Conservation (phyloP, 2,888 invertebrate genomes). For the Asteroscopus sphinx region DNA sequence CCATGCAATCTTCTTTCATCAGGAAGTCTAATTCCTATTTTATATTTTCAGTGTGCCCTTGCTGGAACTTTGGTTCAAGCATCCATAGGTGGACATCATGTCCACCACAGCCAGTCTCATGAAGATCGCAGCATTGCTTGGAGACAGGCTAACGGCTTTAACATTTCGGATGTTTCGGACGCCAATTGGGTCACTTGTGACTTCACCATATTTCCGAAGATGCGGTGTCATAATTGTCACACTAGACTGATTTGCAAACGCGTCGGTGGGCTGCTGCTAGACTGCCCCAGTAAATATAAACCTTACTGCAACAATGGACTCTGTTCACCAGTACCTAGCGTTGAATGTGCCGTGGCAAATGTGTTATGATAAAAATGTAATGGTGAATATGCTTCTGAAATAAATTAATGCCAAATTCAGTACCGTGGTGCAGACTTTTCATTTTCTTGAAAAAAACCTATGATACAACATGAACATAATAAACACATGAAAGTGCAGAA, state of each 20-base stretch:
- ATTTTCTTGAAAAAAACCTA: too few relatives aligned
- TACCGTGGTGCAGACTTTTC: too few relatives aligned
- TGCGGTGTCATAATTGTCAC: slow-evolving; percentile 35
- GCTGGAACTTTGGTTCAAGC: slow-evolving; percentile 5
- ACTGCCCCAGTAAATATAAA: slow-evolving; percentile 16
- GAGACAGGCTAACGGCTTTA: background rate
- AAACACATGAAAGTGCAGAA: too few relatives aligned
- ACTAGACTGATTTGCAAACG: slow-evolving; percentile 38
- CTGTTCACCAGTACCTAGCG: slow-evolving; percentile 27
- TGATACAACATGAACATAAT: too few relatives aligned
- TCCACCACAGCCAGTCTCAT: background rate
- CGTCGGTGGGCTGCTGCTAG: slow-evolving; percentile 29
- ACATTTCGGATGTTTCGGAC: background rate
- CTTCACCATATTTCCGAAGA: slow-evolving; percentile 9
- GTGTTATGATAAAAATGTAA: background rate
- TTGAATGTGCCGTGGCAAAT: slow-evolving; percentile 21
- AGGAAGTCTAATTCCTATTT: background rate
- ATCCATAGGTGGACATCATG: background rate
- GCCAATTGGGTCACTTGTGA: slow-evolving; percentile 30
- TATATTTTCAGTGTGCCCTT: slow-evolving; percentile 23
- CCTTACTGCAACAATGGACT: slow-evolving; percentile 41
- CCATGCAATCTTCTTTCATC: background rate
- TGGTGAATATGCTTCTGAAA: too few relatives aligned
- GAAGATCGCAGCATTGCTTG: too few relatives aligned
- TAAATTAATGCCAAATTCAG: too few relatives aligned